Evolutionary conservation across 2,113 vertebrate genomes (phyloP), one percentile per base, ranked within the genome.

Genomic region (Apistogramma diplotaenia): DNA sequence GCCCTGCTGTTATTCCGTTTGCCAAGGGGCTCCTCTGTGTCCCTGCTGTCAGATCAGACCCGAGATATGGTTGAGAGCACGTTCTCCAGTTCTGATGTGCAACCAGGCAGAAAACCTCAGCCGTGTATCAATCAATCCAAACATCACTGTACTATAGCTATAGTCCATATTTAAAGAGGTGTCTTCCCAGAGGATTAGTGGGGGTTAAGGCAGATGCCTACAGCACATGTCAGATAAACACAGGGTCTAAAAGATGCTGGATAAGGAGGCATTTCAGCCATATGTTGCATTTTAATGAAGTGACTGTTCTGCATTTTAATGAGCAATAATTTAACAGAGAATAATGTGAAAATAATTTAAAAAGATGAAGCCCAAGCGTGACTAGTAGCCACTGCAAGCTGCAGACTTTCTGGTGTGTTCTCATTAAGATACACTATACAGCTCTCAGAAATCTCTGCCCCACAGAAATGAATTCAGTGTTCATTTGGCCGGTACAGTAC

Each of bases 31-130:
- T 82, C 85, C 62, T 83, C 56, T 25, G 72, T 70, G 89, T 91
- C 85, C 77, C 78, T 53, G 79, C 89, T 92, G 91, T 88, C 90
- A 86, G 88, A 90, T 90, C 84, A 81, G 81, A 87, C 61, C 82
- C 31, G 70, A 79, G 75, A 91, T 62, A 73, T 51, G 89, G 79
- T 79, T 8, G 60, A 78, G 76, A 85, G 72, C 72, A 40, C 8
- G 5, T 35, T 84, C 81, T 73, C 12, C 8, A 9, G 12, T 76
- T 86, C 79, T 81, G 83, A 87, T 79, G 89, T 9, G 74, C 89
- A 89, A 77, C 76, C 91, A 80, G 83, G 81, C 85, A 74, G 90
- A 86, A 87, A 85, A 90, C 57, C 80, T 71, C 35, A 40, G 62
- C 78, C 56, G 61, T 83, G 79, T 81, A 89, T 88, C 89, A 88